phyloP scores from a whole-genome alignment of 1,140 invertebrate species.

The Pseudomyrmex gracilis region DNA sequence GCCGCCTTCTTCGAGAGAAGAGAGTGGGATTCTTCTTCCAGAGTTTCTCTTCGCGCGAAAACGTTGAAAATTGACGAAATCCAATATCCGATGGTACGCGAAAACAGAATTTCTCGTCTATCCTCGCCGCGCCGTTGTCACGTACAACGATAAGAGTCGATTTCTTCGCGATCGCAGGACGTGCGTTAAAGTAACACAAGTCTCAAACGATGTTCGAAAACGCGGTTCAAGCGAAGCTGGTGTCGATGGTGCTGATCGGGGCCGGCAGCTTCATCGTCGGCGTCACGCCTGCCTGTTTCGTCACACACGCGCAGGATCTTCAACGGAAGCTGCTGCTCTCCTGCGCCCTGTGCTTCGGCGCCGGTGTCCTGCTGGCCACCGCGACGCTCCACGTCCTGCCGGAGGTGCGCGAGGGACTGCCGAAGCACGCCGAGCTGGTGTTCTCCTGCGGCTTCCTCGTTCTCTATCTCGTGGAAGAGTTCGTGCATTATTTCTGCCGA shows the following conservation, averaged over 20 bases:
- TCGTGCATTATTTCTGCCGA: slow-evolving; percentile 88
- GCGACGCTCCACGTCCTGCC: slow-evolving; percentile 93
- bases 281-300: slow-evolving; percentile 88
- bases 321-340: slow-evolving; percentile 87
- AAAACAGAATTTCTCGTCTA: background rate
- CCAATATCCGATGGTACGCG: slow-evolving; percentile 1
- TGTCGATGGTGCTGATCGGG: slow-evolving; percentile 90
- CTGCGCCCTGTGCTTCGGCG: slow-evolving; percentile 92
- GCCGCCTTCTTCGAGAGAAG: background rate
- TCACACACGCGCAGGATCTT: slow-evolving; percentile 85
- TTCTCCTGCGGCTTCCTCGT: slow-evolving; percentile 92
- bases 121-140: background rate
- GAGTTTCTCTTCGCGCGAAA: background rate
- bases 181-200: background rate
- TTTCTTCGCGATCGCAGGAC: background rate
- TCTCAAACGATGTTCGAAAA: slow-evolving; percentile 52
- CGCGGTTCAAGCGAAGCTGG: slow-evolving; percentile 87
- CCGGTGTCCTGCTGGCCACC: slow-evolving; percentile 93
- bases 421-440: slow-evolving; percentile 89
- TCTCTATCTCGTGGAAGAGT: slow-evolving; percentile 92
- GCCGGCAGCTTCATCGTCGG: slow-evolving; percentile 89
- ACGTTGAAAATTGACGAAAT: too few relatives aligned
- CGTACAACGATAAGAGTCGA: background rate
- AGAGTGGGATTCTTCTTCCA: background rate
- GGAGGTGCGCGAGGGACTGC: slow-evolving; percentile 88